Percentiles rank a stretch among this genome's conserved stretches.
Evolutionary conservation across 1,140 invertebrate genomes (phyloP).

Genomic region (Musca domestica): DNA sequence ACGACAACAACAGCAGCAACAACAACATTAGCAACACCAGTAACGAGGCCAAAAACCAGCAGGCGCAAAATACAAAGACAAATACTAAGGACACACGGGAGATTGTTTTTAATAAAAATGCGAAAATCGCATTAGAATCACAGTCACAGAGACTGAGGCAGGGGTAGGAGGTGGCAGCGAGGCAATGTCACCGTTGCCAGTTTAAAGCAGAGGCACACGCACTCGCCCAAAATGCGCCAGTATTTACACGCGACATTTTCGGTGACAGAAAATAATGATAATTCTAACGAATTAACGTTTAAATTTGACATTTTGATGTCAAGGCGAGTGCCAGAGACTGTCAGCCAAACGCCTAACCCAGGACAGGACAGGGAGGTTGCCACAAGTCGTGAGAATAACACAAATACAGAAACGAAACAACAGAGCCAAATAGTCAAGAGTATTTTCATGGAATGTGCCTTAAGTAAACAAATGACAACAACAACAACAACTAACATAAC

Average conservation of each 20-base stretch:
- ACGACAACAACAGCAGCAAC: slow-evolving; percentile 1
- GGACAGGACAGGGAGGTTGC: too few relatives aligned
- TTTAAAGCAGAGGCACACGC: neutral
- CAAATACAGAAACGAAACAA: too few relatives aligned
- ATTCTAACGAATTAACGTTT: slow-evolving; percentile 24
- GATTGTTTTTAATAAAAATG: slow-evolving; percentile 27
- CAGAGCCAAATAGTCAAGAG: too few relatives aligned
- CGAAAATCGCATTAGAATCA: slow-evolving; percentile 24
- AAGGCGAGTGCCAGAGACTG: neutral
- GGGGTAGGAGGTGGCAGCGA: neutral
- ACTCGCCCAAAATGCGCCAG: neutral
- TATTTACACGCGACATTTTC: slow-evolving; percentile 5
- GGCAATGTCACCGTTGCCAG: neutral
- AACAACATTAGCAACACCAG: neutral
- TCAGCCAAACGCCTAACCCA: too few relatives aligned
- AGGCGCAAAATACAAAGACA: slow-evolving; percentile 13
- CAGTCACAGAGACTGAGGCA: neutral
- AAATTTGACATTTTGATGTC: slow-evolving; percentile 16
- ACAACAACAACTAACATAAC: slow-evolving; percentile 1
- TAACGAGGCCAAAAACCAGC: neutral
- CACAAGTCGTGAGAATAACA: too few relatives aligned
- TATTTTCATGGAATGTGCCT: too few relatives aligned
- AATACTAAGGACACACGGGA: slow-evolving; percentile 24
- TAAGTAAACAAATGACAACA: slow-evolving; percentile 4
- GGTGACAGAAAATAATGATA: slow-evolving; percentile 25